phyloP scores from a whole-genome alignment of 2,888 invertebrate genomes.

The Scotopteryx bipunctaria region DNA sequence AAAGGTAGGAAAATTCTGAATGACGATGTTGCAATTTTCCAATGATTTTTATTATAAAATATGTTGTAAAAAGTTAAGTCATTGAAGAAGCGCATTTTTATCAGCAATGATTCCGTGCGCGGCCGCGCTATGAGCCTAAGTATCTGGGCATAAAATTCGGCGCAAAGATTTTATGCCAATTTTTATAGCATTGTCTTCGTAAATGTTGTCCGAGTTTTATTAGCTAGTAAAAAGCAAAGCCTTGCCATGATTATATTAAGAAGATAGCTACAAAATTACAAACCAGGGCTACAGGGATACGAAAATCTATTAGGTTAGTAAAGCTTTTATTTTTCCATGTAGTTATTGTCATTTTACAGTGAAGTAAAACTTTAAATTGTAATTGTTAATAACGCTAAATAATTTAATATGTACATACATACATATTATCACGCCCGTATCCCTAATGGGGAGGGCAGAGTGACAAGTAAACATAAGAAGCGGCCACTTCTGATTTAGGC shows the following conservation, averaged over 20 bases:
- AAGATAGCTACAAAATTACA: slow-evolving; percentile 34
- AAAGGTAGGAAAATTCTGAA: no score
- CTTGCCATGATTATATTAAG: slow-evolving; percentile 55
- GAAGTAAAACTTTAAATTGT: no score
- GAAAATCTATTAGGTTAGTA: slow-evolving; percentile 1
- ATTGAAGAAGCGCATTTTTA: slow-evolving; percentile 46
- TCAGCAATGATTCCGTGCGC: slow-evolving; percentile 56
- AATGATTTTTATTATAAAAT: neutral
- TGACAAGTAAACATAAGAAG: no score
- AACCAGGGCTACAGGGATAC: slow-evolving; percentile 6
- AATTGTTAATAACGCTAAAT: no score
- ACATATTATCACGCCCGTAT: no score
- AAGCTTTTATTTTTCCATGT: neutral
- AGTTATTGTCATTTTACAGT: no score
- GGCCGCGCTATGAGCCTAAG: slow-evolving; percentile 66
- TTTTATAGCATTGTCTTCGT: slow-evolving; percentile 78
- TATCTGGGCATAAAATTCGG: slow-evolving; percentile 69
- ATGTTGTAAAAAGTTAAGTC: slow-evolving; percentile 27
- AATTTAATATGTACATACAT: no score
- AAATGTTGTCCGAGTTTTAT: slow-evolving; percentile 77
- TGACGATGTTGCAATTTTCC: neutral
- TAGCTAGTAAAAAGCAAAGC: slow-evolving; percentile 57
- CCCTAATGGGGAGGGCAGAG: no score
- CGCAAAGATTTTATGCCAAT: slow-evolving; percentile 76
- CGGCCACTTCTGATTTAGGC: no score